phyloP scores from a whole-genome alignment of 92 coral and sea anemone species.

The Zoanthus solanderi region DNA sequence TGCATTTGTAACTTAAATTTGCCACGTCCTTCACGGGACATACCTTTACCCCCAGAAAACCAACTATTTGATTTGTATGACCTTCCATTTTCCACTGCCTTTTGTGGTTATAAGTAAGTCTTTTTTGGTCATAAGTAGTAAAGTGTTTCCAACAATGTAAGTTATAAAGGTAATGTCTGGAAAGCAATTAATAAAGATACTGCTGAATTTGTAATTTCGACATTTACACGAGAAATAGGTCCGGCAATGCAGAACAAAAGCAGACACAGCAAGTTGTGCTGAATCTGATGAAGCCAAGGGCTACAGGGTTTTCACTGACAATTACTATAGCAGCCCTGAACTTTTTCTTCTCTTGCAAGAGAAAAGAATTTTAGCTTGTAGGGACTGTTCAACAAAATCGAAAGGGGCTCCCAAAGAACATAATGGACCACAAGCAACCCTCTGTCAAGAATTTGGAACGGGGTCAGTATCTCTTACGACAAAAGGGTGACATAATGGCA shows the following conservation, averaged over 20 bases:
- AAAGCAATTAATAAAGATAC: no score
- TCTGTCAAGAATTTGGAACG: slow-evolving; percentile 36
- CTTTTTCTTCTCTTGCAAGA: background rate
- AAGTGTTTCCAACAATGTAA: background rate
- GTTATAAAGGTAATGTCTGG: no score
- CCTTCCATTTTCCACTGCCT: slow-evolving; percentile 57
- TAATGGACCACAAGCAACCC: slow-evolving; percentile 46
- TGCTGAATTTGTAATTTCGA: background rate
- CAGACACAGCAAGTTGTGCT: background rate
- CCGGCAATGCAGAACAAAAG: background rate
- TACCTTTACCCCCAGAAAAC: slow-evolving; percentile 46
- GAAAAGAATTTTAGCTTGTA: background rate
- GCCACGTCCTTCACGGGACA: no score
- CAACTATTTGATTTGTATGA: slow-evolving; percentile 58
- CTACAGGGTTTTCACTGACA: background rate
- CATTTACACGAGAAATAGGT: background rate
- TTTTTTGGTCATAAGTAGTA: slow-evolving; percentile 32
- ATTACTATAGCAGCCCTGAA: background rate
- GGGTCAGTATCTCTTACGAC: slow-evolving; percentile 44
- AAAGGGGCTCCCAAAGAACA: slow-evolving; percentile 47
- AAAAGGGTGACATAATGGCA: slow-evolving; percentile 42
- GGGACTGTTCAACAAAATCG: background rate
- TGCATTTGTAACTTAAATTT: no score
- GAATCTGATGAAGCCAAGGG: background rate
- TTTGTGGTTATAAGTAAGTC: slow-evolving; percentile 25